Evolutionary conservation across 2,797 vertebrate species (phyloP), one percentile per base, ranked within the genome.

Genomic region (Acrocephalus scirpaceus): DNA sequence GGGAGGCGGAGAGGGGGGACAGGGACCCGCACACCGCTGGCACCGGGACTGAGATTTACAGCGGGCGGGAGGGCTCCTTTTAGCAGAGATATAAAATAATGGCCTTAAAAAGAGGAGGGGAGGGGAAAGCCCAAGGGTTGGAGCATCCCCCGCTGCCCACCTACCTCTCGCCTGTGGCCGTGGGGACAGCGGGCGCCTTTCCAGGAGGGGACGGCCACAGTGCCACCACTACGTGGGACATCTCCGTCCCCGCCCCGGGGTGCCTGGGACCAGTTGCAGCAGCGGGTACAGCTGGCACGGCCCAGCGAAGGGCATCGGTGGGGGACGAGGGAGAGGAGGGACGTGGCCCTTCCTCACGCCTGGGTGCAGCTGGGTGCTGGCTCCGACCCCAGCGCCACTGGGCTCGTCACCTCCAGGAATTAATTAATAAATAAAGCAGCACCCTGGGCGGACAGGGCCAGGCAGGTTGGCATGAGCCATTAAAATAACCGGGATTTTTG

Each of bases 131-230:
- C 65, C 47, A 26, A 44, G 62, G 83, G 61, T 30, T 78, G 91
- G 86, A 70, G 81, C 82, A 53, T 65, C 87, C 30, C 65, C 50
- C 17, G 1, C 54, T 25, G 73, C 92, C 82, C 89, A 95, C 94
- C 93, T 95, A 94, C 96, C 96, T 97, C 88, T 70, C 21, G 44
- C 61, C 79, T 50, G 66, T 48, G 62, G 58, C 61, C 4, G 1
- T 16, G 61, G 87, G 73, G n/a, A 45, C 70, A n/a, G 64, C 6
- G 7, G 64, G 73, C 57, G 85, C 78, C 60, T 81, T 44, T 62
- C 67, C 90, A 65, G 58, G 73, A 79, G 86, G 86, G 53, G 80
- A 87, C 2, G 25, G 71, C 80, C 80, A 53, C 7, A 9, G 48
- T n/a, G 90, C 60, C 86, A 83, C 65, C 18, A 7, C 84, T 85